Evolutionary conservation across 2,797 vertebrate genomes (phyloP), one percentile per base, ranked within the genome.

Genomic region (Cossypha heuglini): DNA sequence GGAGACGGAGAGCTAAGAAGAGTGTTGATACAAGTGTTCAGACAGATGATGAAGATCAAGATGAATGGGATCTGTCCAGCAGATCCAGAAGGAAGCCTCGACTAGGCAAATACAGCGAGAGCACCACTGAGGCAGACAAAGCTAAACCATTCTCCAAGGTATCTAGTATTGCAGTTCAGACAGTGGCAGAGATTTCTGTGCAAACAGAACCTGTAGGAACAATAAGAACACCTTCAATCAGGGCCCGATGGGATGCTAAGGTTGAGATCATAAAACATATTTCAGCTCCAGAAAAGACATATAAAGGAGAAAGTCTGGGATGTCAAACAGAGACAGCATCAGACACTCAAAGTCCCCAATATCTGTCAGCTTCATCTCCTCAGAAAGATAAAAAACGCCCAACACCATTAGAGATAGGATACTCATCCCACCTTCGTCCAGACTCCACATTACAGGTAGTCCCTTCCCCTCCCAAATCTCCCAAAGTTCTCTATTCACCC

Each of bases 181-280:
- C 99, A 61, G 99, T 99, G 62, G 98, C 99, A 63, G 99, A 99
- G 97, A 99, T 99, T 94, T 99, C 99, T 62, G 99, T 99, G 55
- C 99, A 99, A 97, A 99, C 99, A 38, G 99, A 99, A 95, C 99
- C 99, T 52, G 98, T 99, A 48, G 99, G 99, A 95, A 98, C 98
- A 59, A 98, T 99, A 96, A 99, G 98, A 97, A 98, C 98, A 57
- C 99, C 99, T 79, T 99, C 98, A 63, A 72, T 99, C 66, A 98
- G 95, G 86, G 98, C 98, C 92, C 98, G 98, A 89, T 96, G 99
- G 96, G 99, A 99, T 95, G 98, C 99, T 61, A 99, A 99, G 92
- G 98, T 99, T 96, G 99, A 99, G 98, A 99, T 99, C 62, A 97
- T 99, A 96, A 99, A 99, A 86, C 99, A 99, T 88, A 99, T 99